Percentiles rank a stretch among this genome's conserved stretches.
Evolutionary conservation across 2,113 vertebrate genomes (phyloP).

Genomic region (Heterotilapia buettikoferi): DNA sequence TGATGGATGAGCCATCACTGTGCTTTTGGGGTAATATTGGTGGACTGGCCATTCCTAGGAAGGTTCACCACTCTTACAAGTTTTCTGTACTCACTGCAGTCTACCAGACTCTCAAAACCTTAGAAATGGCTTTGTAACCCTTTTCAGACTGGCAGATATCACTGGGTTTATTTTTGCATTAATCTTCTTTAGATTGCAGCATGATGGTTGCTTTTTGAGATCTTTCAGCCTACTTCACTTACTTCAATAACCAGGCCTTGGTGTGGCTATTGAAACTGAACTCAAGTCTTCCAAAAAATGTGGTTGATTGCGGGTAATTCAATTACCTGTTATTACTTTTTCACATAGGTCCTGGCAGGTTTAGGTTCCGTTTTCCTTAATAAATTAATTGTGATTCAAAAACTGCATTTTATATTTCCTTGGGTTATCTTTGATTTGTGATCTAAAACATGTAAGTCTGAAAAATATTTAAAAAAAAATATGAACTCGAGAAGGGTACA

Average conservation of each 20-base stretch:
- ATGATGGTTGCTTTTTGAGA: background rate
- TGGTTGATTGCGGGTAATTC: accelerated
- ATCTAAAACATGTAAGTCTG: background rate
- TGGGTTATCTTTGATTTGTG: background rate
- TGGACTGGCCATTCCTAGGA: accelerated
- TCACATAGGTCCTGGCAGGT: accelerated
- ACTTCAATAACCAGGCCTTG: background rate
- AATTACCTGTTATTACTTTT: background rate
- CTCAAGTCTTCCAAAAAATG: accelerated
- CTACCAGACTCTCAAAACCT: background rate
- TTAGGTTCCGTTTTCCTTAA: accelerated
- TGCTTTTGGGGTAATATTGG: background rate
- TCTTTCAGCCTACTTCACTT: accelerated
- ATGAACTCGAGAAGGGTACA: accelerated
- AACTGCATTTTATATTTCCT: background rate
- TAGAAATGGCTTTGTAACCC: background rate
- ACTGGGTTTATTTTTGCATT: background rate
- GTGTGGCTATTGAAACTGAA: accelerated
- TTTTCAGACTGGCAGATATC: background rate
- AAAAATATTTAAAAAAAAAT: accelerated
- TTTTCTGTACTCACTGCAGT: background rate
- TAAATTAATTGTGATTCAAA: background rate
- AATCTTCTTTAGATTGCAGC: background rate
- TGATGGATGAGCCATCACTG: background rate
- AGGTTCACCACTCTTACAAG: background rate